Percentiles rank a stretch among this genome's conserved stretches.
phyloP scores from a whole-genome alignment of 2,888 invertebrate species.

The Sturmia bella region DNA sequence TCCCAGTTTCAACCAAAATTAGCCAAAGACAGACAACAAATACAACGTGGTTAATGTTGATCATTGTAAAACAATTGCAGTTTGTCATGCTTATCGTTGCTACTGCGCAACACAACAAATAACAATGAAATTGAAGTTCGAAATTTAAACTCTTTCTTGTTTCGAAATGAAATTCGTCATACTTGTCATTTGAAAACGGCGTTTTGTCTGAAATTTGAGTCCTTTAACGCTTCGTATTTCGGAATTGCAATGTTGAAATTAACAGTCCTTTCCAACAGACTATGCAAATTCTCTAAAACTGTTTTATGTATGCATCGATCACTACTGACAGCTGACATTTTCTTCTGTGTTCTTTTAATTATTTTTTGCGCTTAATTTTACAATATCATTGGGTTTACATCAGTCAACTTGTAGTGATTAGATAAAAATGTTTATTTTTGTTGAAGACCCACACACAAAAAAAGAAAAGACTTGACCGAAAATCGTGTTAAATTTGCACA shows the following conservation, averaged over 20 bases:
- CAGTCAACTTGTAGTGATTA: no score
- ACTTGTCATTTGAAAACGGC: constrained; percentile 51
- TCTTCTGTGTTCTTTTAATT: neutral
- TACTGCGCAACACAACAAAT: constrained; percentile 10
- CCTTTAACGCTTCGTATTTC: no score
- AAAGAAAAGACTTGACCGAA: no score
- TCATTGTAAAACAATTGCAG: constrained; percentile 72
- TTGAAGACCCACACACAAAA: no score
- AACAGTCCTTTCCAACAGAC: no score
- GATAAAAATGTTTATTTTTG: no score
- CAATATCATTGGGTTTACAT: no score
- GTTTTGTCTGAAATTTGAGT: neutral
- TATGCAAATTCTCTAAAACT: no score
- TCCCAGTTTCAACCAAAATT: constrained; percentile 34
- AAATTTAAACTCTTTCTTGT: constrained; percentile 6
- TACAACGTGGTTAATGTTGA: constrained; percentile 12
- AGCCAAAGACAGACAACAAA: neutral
- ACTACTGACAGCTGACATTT: neutral
- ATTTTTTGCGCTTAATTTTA: no score
- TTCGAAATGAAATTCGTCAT: constrained; percentile 48
- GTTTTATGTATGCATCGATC: neutral
- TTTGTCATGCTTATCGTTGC: constrained; percentile 74
- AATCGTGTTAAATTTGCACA: no score
- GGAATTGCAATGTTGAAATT: no score
- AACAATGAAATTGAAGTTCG: constrained; percentile 11